Evolutionary conservation across 2,888 invertebrate species (phyloP).

Genomic region (Mesodorylaimus sp.): DNA sequence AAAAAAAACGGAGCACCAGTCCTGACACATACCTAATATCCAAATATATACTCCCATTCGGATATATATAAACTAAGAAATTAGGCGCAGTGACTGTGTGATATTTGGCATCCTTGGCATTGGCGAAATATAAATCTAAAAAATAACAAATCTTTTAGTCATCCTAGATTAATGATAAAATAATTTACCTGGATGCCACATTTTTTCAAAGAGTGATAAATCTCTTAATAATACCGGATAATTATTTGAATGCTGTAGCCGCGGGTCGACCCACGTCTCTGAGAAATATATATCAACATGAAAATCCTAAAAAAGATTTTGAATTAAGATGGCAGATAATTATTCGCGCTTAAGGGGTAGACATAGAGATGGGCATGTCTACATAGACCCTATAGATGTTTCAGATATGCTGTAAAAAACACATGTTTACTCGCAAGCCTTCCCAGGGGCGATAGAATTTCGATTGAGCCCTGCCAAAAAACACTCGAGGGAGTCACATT

Average conservation of each 20-base stretch:
- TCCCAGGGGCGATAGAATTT: too few relatives aligned
- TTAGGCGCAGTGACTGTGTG: conserved; percentile 27
- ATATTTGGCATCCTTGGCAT: conserved; percentile 22
- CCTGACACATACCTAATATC: conserved; percentile 26
- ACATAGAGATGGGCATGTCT: too few relatives aligned
- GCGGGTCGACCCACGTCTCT: conserved; percentile 22
- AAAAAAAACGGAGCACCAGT: too few relatives aligned
- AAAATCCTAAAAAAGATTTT: conserved; percentile 23
- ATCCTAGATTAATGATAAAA: too few relatives aligned
- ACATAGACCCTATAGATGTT: too few relatives aligned
- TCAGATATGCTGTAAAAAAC: too few relatives aligned
- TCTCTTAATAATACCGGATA: conserved; percentile 22
- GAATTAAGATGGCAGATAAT: too few relatives aligned
- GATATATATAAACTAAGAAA: conserved; percentile 27
- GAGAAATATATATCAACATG: conserved; percentile 28
- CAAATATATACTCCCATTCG: conserved; percentile 27
- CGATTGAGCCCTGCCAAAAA: too few relatives aligned
- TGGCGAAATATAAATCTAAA: conserved; percentile 28
- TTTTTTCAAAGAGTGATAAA: conserved; percentile 8
- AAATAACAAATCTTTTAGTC: conserved; percentile 28
- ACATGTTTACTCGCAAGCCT: too few relatives aligned
- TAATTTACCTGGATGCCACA: conserved; percentile 28
- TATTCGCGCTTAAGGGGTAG: too few relatives aligned
- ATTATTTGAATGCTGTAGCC: conserved; percentile 22
- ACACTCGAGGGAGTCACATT: too few relatives aligned